Conservation (phyloP, 1,140 invertebrate species). For the Conopomorpha cramerella region DNA sequence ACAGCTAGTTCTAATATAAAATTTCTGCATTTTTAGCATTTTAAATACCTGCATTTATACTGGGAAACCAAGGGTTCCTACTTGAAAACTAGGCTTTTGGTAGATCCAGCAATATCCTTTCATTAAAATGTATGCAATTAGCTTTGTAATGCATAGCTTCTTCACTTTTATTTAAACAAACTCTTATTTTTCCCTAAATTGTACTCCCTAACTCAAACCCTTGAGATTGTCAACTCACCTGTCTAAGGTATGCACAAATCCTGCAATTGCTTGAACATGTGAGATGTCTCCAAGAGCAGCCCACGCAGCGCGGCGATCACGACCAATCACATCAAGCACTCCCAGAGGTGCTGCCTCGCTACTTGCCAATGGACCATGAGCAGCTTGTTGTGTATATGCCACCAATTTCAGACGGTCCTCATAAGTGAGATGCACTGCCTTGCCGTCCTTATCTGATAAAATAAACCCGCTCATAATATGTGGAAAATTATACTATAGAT, state of each 20-base stretch:
- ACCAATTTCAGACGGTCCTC: slow-evolving; percentile 91
- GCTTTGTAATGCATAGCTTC: slow-evolving; percentile 2
- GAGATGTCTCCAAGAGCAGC: slow-evolving; percentile 85
- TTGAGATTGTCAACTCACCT: slow-evolving; percentile 40
- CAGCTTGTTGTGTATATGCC: slow-evolving; percentile 90
- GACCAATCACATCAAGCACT: slow-evolving; percentile 93
- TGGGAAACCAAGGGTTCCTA: no score
- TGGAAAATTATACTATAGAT: slow-evolving; percentile 2
- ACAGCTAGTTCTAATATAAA: no score
- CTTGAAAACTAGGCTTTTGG: neutral
- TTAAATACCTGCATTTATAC: no score
- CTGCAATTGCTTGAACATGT: slow-evolving; percentile 85
- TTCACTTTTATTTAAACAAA: neutral
- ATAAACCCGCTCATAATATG: neutral
- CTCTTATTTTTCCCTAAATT: neutral
- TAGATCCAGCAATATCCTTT: no score
- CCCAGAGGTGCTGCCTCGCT: slow-evolving; percentile 84
- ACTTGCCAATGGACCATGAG: slow-evolving; percentile 80
- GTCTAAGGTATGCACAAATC: slow-evolving; percentile 88
- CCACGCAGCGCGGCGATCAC: slow-evolving; percentile 92
- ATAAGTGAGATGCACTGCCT: slow-evolving; percentile 92
- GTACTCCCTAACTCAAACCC: neutral
- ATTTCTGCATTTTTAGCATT: no score
- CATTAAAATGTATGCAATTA: no score
- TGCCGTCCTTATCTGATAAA: slow-evolving; percentile 88